These are phyloP conservation scores for Trichonephila inaurata DNA, from an alignment of 1,140 invertebrate species.

Conservation along the genomic window DNA sequence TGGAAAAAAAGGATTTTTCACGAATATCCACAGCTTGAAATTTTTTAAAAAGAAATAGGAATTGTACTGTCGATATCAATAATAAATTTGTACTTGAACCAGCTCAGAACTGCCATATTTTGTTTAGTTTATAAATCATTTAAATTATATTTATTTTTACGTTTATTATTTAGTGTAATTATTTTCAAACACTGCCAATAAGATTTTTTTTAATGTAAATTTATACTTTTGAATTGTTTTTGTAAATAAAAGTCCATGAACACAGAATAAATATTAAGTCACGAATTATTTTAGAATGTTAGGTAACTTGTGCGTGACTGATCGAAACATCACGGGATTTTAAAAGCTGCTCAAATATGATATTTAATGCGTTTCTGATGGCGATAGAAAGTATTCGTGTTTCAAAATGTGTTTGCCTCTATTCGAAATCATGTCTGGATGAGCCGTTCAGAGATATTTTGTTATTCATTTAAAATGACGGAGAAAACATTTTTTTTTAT, in stretches of 20 bases:
- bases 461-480: no score
- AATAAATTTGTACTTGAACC: background rate
- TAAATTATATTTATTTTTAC: background rate
- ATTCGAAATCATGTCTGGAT: background rate
- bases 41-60: background rate
- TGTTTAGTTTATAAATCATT: background rate
- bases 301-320: background rate
- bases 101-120: constrained; percentile 13
- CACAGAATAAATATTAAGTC: background rate
- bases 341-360: background rate
- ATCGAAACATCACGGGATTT: background rate
- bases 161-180: background rate
- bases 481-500: no score
- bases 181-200: background rate
- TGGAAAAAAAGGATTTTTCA: no score
- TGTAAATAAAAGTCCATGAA: background rate
- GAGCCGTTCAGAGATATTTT: no score
- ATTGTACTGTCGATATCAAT: background rate
- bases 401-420: background rate
- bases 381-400: background rate
- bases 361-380: background rate
- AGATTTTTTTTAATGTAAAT: no score
- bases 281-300: background rate
- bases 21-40: no score
- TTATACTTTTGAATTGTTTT: background rate